These are phyloP conservation scores for Chloropsis cyanopogon DNA, from an alignment of 2,113 vertebrate species.

Conservation along the genomic window DNA sequence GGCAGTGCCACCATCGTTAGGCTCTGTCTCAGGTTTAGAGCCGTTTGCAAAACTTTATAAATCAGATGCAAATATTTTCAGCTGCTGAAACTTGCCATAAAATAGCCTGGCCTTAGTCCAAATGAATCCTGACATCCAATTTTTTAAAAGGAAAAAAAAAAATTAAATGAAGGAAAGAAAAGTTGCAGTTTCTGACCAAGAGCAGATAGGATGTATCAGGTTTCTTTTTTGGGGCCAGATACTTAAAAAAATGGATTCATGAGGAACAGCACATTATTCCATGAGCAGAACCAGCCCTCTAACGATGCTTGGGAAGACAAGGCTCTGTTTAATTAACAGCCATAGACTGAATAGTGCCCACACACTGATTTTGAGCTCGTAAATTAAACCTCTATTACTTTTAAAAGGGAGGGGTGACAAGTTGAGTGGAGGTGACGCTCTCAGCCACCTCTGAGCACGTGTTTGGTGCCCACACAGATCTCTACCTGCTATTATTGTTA, in stretches of 20 bases:
- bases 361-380: background rate
- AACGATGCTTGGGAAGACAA: background rate
- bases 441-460: background rate
- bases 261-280: background rate
- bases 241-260: background rate
- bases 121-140: constrained; percentile 52
- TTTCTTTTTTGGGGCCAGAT: constrained; percentile 14
- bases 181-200: background rate
- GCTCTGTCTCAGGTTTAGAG: background rate
- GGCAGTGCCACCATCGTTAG: background rate
- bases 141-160: background rate
- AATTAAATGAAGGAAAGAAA: background rate
- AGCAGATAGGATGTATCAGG: constrained; percentile 19
- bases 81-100: constrained; percentile 49
- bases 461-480: background rate
- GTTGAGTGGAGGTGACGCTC: background rate
- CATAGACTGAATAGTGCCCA: background rate
- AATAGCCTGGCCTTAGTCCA: constrained; percentile 34
- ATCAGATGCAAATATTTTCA: constrained; percentile 62
- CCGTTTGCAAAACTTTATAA: constrained; percentile 48
- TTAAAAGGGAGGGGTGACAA: background rate
- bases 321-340: background rate
- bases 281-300: background rate
- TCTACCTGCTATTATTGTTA: constrained; percentile 20
- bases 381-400: background rate